phyloP scores from a whole-genome alignment of 2,797 vertebrate species.

The Crenichthys baileyi region DNA sequence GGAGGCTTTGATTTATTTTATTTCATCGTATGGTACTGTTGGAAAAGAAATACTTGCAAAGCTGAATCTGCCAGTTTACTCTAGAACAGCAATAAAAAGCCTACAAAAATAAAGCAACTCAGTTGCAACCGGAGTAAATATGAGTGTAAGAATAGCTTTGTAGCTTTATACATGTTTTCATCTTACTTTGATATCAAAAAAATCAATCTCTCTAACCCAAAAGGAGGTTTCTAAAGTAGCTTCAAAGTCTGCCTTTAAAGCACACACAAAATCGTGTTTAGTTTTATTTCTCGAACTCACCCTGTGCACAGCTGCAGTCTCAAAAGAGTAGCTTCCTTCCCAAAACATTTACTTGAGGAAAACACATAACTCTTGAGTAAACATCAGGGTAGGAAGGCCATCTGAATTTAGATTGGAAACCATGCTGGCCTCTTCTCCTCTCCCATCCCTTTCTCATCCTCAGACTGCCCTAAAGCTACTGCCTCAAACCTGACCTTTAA shows the following conservation, averaged over 20 bases:
- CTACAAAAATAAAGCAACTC: neutral
- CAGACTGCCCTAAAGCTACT: conserved; percentile 45
- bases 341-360: conserved; percentile 13
- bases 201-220: neutral
- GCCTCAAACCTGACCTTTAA: conserved; percentile 58
- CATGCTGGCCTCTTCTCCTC: conserved; percentile 32
- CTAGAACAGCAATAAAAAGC: neutral
- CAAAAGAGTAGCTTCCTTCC: conserved; percentile 9
- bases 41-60: neutral
- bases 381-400: conserved; percentile 22
- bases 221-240: conserved; percentile 1
- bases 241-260: conserved; percentile 5
- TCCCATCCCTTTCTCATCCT: conserved; percentile 30
- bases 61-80: neutral
- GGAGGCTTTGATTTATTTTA: neutral
- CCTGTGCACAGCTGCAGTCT: conserved; percentile 4
- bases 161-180: conserved; percentile 1
- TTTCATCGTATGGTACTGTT: neutral
- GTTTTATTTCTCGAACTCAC: conserved; percentile 2
- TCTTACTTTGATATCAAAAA: neutral
- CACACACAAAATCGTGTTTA: conserved; percentile 1
- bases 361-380: conserved; percentile 30
- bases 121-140: neutral
- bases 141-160: neutral
- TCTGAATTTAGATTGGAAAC: conserved; percentile 41